Base-by-base conservation (phyloP, 2,888 invertebrate species). In the Dione juno region DNA sequence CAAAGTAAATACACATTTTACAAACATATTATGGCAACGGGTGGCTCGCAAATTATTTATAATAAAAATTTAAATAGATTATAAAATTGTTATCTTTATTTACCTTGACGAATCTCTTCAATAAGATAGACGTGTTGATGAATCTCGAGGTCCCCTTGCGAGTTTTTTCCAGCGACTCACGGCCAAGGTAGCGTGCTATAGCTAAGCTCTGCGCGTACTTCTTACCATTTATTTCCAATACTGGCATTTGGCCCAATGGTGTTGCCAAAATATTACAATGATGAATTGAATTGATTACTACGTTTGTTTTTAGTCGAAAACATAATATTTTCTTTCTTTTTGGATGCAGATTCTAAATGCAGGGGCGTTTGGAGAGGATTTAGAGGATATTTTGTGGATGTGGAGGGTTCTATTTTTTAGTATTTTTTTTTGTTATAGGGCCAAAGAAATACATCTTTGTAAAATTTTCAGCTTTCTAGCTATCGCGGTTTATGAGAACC, bases 221-320 rank as follows among this genome's bases (percentile, higher is more conserved):
- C 80, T 95, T 95, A 1, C 95, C 96, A 72, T 95, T 94, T 8
- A 95, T 87, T 83, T 95, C 95, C 66, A 96, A 79, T 0, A 95
- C 83, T 0, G 96, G 96, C 74, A 95, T 81, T 84, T 95, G 95
- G 0, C 95, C 95, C 82, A 94, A 95, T 0, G 94, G 94, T 76
- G 91, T 94, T 14, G 86, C 92, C 79, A 63, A 74, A 59, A 14
- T 21, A 52, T n/a, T 14, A 7, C 16, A 3, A 14, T 21, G 43
- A 21, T 58, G 48, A 50, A 10, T 10, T 35, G 14, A 2, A 45
- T n/a, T 8, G n/a, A 45, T 2, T n/a, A n/a, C 14, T 1, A 45
- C 2, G 45, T 45, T 45, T 7, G n/a, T n/a, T 45, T 45, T 2
- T 2, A 0, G 1, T 45, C 8, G 45, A n/a, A n/a, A 45, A 8